These are phyloP conservation scores for Panagrolaimus sp. DNA, from an alignment of 1,140 invertebrate genomes.

Conservation along the genomic window DNA sequence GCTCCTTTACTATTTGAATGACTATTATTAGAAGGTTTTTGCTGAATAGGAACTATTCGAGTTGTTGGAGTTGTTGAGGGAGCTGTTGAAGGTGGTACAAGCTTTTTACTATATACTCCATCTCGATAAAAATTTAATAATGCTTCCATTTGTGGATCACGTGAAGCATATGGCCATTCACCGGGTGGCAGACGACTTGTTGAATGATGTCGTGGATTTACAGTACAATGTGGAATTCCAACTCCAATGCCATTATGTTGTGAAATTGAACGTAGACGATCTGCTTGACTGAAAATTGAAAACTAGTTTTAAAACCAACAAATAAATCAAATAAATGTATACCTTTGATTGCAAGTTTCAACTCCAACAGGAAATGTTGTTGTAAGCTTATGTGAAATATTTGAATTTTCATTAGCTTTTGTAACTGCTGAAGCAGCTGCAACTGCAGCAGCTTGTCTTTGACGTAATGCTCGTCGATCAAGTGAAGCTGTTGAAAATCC, in stretches of 20 bases:
- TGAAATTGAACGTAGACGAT: conserved; percentile 17
- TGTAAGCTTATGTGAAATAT: conserved; percentile 14
- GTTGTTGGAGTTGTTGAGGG: not conserved
- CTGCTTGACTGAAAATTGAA: conserved; percentile 14
- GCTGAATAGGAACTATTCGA: conserved; percentile 3
- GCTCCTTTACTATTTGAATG: not conserved
- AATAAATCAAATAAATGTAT: not conserved
- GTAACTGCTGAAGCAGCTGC: not conserved
- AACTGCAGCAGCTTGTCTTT: not conserved
- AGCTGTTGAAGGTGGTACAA: not conserved
- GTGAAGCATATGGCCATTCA: not conserved
- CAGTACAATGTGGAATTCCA: conserved; percentile 13
- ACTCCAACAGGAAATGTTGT: conserved; percentile 23
- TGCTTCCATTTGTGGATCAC: conserved; percentile 30
- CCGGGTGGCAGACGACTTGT: not conserved
- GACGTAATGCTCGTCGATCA: conserved; percentile 19
- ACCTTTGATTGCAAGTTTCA: not conserved
- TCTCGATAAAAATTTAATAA: conserved; percentile 24
- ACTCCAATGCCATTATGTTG: conserved; percentile 5
- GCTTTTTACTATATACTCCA: not conserved
- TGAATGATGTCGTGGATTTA: conserved; percentile 12
- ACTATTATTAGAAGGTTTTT: not conserved
- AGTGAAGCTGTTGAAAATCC: conserved; percentile 15
- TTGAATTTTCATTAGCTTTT: conserved; percentile 10
- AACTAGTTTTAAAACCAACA: not conserved